These are phyloP conservation scores for Linhomoeus sp. DNA, from an alignment of 2,888 invertebrate species.

Conservation along the genomic window DNA sequence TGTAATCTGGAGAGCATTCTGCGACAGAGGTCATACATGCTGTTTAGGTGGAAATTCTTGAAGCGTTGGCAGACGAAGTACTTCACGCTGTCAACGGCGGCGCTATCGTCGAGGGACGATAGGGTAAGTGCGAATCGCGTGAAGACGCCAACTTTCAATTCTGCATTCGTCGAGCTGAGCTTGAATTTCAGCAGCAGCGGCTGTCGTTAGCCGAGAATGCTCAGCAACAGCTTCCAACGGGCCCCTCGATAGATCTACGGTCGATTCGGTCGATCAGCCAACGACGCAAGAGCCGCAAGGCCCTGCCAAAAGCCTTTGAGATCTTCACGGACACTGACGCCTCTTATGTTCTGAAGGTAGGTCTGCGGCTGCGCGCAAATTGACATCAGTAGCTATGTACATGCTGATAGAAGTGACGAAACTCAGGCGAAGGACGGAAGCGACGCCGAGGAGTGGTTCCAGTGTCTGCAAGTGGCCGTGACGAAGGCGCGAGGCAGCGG, in stretches of 20 bases:
- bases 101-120: conserved; percentile 52
- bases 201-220: no score
- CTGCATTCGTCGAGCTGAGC: not conserved
- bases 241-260: conserved; percentile 77
- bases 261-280: conserved; percentile 61
- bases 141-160: not conserved
- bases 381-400: no score
- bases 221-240: no score
- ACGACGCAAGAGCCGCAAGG: conserved; percentile 51
- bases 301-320: conserved; percentile 86
- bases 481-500: conserved; percentile 74
- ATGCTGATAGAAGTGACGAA: no score
- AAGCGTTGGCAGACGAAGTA: conserved; percentile 77
- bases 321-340: conserved; percentile 69
- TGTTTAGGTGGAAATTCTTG: conserved; percentile 58
- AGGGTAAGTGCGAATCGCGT: conserved; percentile 11
- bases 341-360: conserved; percentile 57
- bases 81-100: conserved; percentile 76
- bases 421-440: conserved; percentile 70
- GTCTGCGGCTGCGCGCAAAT: no score
- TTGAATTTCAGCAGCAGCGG: not conserved
- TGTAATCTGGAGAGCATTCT: not conserved
- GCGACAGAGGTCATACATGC: no score
- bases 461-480: conserved; percentile 75
- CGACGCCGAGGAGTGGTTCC: conserved; percentile 87